These are phyloP conservation scores for Rana temporaria DNA, from an alignment of 2,113 vertebrate genomes.

Conservation along the genomic window DNA sequence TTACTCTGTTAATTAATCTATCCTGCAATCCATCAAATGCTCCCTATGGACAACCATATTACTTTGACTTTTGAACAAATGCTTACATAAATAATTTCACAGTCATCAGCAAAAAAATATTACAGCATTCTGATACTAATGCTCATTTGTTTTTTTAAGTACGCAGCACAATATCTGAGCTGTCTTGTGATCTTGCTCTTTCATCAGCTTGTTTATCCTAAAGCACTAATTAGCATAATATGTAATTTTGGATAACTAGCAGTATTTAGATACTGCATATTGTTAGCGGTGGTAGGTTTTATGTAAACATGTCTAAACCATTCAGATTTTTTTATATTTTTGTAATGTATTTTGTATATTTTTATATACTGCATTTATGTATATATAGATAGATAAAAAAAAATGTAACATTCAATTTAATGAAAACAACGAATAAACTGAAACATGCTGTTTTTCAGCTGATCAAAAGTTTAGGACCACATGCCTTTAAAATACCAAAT, in stretches of 20 bases:
- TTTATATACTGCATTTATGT: too few relatives aligned
- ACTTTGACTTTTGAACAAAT: background rate
- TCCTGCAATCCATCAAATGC: constrained; percentile 10
- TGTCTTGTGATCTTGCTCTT: background rate
- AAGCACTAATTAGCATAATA: background rate
- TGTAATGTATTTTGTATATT: background rate
- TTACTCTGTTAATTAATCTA: background rate
- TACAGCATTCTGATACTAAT: too few relatives aligned
- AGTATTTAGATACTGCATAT: background rate
- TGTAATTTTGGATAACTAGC: too few relatives aligned
- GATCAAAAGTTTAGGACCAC: too few relatives aligned
- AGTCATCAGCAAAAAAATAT: constrained; percentile 12
- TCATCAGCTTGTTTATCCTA: background rate
- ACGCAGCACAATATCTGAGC: background rate
- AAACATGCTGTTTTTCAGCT: too few relatives aligned
- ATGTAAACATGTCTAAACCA: too few relatives aligned
- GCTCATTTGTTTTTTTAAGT: background rate
- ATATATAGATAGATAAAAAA: too few relatives aligned
- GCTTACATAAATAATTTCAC: constrained; percentile 13
- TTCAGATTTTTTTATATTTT: too few relatives aligned
- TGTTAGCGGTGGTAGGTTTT: background rate
- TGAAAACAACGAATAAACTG: too few relatives aligned
- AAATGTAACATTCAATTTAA: too few relatives aligned
- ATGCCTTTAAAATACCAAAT: too few relatives aligned
- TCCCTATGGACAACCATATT: constrained; percentile 13